Evolutionary conservation across 2,888 invertebrate genomes (phyloP), one percentile per base, ranked within the genome.

Genomic region (Drosophila meridiana): DNA sequence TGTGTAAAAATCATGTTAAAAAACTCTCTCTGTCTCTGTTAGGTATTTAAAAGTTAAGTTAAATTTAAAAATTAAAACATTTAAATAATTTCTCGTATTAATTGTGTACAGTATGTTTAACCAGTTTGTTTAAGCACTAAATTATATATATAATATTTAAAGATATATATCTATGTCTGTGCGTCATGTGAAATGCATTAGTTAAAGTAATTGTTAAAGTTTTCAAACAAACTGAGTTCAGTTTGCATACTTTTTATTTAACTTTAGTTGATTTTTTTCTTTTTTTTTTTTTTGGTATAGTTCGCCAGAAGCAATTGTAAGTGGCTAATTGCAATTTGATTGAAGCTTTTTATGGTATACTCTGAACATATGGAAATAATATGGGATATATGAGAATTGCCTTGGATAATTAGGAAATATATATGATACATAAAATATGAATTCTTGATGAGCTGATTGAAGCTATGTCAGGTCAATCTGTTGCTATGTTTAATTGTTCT

Each of bases 1-100:
- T 71, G 70, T 68, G 90, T 90, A 90, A 81, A 90, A 88, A 89
- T 87, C 85, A 79, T 73, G 63, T 70, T 87, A 69, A 78, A 69
- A 61, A 72, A 55, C 58, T 40, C 30, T 32, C 59, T 47, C 20
- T 38, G 14, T 32, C 9, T 60, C 26, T 50, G 48, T 20, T 36
- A 40, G 50, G 63, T 62, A 59, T 65, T 69, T 84, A 82, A 73
- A 74, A 52, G 4, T 14, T 57, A 72, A 71, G 69, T 84, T 84
- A 60, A 76, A 66, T 76, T 79, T 38, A 58, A 58, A 36, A 26
- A 3, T 9, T 1, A 7, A 20, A 52, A 55, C 20, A 20, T 20
- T 20, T 20, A 58, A 60, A 53, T 63, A 47, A 65, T 66, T 78
- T 72, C 34, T 64, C 61, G 20, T 69, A 14, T 28, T 73, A 53